phyloP scores from a whole-genome alignment of 2,113 vertebrate genomes.

The Phyllostomus hastatus region DNA sequence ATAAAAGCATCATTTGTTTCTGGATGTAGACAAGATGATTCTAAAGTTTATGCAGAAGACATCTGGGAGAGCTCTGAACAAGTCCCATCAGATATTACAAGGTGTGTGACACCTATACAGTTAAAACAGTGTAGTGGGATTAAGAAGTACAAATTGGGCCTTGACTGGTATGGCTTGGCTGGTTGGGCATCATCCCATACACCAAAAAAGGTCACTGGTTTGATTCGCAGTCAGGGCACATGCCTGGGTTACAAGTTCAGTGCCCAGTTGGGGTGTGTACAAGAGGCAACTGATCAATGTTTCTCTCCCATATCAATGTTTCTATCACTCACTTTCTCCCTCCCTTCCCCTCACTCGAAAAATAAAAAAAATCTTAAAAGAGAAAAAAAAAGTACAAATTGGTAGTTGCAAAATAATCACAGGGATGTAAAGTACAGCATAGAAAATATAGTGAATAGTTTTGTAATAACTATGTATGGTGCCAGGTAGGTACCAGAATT shows the following conservation, averaged over 20 bases:
- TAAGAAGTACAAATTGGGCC: not conserved
- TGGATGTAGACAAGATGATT: not conserved
- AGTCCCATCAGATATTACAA: not conserved
- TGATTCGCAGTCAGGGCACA: no score
- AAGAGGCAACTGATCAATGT: no score
- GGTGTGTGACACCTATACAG: not conserved
- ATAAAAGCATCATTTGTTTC: not conserved
- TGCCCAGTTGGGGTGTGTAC: no score
- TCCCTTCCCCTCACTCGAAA: no score
- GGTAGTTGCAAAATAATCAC: not conserved
- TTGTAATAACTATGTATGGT: not conserved
- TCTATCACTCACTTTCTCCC: no score
- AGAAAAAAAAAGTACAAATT: no score
- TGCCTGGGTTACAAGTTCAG: no score
- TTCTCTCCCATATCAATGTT: no score
- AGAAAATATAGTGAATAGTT: not conserved
- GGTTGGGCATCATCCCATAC: not conserved
- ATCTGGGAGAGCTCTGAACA: not conserved
- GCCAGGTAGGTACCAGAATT: not conserved
- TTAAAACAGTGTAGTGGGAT: not conserved
- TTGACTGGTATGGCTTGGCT: not conserved
- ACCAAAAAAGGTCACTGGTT: not conserved
- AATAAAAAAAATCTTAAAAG: no score
- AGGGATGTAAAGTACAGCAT: not conserved
- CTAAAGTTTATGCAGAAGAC: not conserved